Evolutionary conservation across 2,113 vertebrate genomes (phyloP), one percentile per base, ranked within the genome.

Genomic region (Pipra filicauda): DNA sequence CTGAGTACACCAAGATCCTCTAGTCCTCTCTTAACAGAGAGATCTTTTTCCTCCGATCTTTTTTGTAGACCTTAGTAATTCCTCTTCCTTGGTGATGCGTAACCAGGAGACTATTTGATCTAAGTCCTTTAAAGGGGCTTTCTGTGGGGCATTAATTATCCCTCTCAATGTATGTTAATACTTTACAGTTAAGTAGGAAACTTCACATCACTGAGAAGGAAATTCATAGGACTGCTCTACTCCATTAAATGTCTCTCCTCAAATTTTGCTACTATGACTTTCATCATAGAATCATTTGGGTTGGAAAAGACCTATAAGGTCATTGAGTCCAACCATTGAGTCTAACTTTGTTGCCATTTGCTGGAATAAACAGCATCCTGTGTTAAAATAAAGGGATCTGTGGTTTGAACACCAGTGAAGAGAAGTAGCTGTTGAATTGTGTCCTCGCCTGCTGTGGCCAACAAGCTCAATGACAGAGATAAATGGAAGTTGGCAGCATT

Each of bases 381-480:
- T 84, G 37, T 81, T 83, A n/a, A 72, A 83, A 79, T 74, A 39
- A 59, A 93, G 18, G 64, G 15, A 54, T 71, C 33, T 4, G 5
- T 51, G 33, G 14, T 61, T 81, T 4, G 3, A 91, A 74, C 13
- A 64, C 8, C 20, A 54, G 24, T 31, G 41, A 89, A 30, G 13
- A 87, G 69, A 80, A 82, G 55, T 27, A 91, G 65, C 19, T 94
- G 83, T 81, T 92, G 65, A 88, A 92, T 71, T 37, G 33, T 83
- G 85, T 65, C 61, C 57, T 69, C 15, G 2, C 52, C 57, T 84
- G 84, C 79, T 77, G 70, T 37, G 58, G 84, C 62, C 3, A 6
- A 67, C 65, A 57, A 86, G 48, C 73, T 89, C 76, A 81, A 70
- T 93, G 92, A 96, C 86, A 95, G 91, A 95, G 90, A 96, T 93